Conservation (phyloP, 1,140 invertebrate species). For the Chironomus tepperi region DNA sequence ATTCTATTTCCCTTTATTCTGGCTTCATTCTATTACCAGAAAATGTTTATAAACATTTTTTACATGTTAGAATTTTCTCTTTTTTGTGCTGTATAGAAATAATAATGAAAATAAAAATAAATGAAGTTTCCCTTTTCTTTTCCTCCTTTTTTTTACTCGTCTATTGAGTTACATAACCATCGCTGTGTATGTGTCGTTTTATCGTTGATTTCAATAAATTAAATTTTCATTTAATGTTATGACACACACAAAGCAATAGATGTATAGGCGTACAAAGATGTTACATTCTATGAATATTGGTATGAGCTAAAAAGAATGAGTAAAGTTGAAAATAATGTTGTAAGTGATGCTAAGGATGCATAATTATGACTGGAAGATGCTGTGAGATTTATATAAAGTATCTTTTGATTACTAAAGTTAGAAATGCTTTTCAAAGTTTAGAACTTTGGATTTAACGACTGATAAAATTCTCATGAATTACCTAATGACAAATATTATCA, state of each 20-base stretch:
- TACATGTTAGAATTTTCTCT: not conserved
- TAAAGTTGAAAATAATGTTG: not conserved
- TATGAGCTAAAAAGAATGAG: too few species aligned
- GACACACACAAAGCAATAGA: not conserved
- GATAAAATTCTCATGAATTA: too few species aligned
- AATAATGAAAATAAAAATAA: not conserved
- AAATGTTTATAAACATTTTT: not conserved
- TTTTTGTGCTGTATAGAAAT: not conserved
- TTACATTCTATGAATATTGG: too few species aligned
- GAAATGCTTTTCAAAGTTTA: too few species aligned
- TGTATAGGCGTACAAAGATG: too few species aligned
- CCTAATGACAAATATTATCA: too few species aligned
- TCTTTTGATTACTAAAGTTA: too few species aligned
- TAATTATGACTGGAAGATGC: too few species aligned
- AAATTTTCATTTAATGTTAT: slow-evolving; percentile 10
- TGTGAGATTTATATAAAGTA: too few species aligned
- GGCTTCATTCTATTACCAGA: not conserved
- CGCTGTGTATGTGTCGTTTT: not conserved
- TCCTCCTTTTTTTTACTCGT: not conserved
- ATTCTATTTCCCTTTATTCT: not conserved
- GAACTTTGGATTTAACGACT: too few species aligned
- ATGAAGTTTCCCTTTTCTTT: not conserved
- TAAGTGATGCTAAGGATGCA: too few species aligned
- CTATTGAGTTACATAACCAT: too few species aligned
- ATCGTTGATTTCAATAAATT: slow-evolving; percentile 9